Evolutionary conservation across 2,797 vertebrate species (phyloP).

Genomic region (Nothura maculosa): DNA sequence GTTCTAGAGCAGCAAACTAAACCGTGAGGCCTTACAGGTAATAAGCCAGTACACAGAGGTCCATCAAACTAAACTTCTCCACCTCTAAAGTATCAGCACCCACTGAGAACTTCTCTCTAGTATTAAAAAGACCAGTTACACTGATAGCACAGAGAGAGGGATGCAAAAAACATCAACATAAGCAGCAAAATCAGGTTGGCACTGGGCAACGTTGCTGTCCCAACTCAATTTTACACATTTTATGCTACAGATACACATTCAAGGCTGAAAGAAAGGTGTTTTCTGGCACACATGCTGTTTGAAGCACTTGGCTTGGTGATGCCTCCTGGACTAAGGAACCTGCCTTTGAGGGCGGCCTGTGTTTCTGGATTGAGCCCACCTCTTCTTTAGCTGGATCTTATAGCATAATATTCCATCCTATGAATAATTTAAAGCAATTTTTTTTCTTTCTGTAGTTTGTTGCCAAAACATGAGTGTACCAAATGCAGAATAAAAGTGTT

Average conservation of each 20-base stretch:
- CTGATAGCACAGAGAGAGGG: neutral
- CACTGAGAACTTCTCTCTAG: neutral
- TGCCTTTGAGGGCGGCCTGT: neutral
- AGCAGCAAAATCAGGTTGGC: neutral
- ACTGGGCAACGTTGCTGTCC: too few relatives aligned
- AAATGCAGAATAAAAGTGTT: neutral
- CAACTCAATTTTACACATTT: neutral
- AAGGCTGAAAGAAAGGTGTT: neutral
- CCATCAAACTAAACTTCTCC: neutral
- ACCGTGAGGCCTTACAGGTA: neutral
- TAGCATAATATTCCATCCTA: neutral
- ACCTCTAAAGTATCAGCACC: neutral
- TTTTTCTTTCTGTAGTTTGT: neutral
- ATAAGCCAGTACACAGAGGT: neutral
- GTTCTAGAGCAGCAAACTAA: neutral
- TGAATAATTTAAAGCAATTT: neutral
- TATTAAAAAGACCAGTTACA: neutral
- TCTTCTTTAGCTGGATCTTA: slow-evolving; percentile 6
- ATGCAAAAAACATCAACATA: neutral
- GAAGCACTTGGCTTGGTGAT: neutral
- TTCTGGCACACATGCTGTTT: neutral
- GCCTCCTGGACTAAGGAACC: neutral
- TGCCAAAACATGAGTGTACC: neutral
- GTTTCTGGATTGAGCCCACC: neutral
- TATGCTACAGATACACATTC: neutral